Base-by-base conservation (phyloP, 2,797 vertebrate genomes). In the Philypnodon macrostomus region DNA sequence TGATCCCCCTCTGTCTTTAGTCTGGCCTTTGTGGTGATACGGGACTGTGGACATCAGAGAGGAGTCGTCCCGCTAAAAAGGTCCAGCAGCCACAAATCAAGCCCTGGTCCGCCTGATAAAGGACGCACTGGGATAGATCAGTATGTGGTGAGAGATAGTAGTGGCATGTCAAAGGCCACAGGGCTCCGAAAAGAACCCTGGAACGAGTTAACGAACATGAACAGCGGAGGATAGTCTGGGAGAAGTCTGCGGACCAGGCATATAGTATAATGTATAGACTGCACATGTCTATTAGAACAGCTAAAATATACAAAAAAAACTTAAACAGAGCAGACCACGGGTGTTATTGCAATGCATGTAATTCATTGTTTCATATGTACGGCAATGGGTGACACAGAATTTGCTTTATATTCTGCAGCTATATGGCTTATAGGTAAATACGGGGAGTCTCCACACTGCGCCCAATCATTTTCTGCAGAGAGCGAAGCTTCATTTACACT, bases 71-170 rank as follows among this genome's bases (percentile, higher is more conserved):
- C 29, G 34, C 55, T 71, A 37, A 11, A 36, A 72, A 57, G 58
- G 44, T 62, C 49, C 73, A 54, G 18, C 16, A 63, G 72, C 65
- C 69, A 80, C 82, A 85, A 79, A 85, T 84, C 80, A 78, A n/a
- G 66, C 57, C 52, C 56, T 9, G 53, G 7, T 12, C 49, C 0
- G 47, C 26, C 69, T 70, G 84, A 84, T 86, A 79, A 77, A 84
- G 73, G 73, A 59, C 58, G 61, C 54, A 17, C 63, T 67, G 74
- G 71, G 59, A 77, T 59, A 65, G 73, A 79, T 79, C 53, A 76
- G 82, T 83, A 86, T 86, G 84, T 23, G 29, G 67, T 32, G 67
- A 52, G 70, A 83, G 81, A 83, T 81, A 75, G 75, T 47, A 11
- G 46, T 44, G 79, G 30, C 66, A 41, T 73, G 83, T 81, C 78